These are phyloP conservation scores for Plebejus melissa DNA, from an alignment of 2,888 invertebrate genomes.

Conservation along the genomic window DNA sequence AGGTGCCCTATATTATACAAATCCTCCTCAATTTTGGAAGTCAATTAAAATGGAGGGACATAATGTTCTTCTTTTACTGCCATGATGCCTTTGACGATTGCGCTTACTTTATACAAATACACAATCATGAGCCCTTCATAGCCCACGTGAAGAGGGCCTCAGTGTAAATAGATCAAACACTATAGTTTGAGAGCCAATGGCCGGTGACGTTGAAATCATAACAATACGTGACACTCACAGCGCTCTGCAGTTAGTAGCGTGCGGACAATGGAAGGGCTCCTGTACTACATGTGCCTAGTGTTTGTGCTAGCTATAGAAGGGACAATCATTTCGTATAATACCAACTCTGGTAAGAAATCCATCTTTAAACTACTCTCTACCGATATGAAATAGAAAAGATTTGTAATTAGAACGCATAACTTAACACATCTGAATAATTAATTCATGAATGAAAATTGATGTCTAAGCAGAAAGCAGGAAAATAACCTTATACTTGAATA, in stretches of 20 bases:
- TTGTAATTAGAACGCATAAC: not conserved
- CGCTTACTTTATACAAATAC: too few species aligned
- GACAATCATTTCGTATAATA: not conserved
- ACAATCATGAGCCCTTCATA: not conserved
- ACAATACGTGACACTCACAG: conserved; percentile 46
- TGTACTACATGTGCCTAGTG: conserved; percentile 14
- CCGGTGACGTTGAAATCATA: conserved; percentile 50
- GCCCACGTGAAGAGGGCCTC: not conserved
- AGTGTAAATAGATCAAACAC: not conserved
- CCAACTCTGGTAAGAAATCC: conserved; percentile 2
- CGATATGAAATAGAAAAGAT: not conserved
- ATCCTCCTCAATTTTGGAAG: too few species aligned
- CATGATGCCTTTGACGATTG: too few species aligned
- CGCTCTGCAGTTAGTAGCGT: conserved; percentile 29
- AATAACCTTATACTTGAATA: not conserved
- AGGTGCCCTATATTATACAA: too few species aligned
- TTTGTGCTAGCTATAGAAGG: not conserved
- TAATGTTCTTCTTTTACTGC: too few species aligned
- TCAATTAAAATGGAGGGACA: too few species aligned
- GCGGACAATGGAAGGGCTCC: not conserved
- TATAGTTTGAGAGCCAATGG: conserved; percentile 45
- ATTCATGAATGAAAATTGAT: not conserved
- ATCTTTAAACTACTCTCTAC: not conserved
- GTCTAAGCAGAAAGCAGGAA: not conserved
- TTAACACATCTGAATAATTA: not conserved